These are phyloP conservation scores for Furcifer pardalis DNA, from an alignment of 2,797 vertebrate species.

Conservation along the genomic window DNA sequence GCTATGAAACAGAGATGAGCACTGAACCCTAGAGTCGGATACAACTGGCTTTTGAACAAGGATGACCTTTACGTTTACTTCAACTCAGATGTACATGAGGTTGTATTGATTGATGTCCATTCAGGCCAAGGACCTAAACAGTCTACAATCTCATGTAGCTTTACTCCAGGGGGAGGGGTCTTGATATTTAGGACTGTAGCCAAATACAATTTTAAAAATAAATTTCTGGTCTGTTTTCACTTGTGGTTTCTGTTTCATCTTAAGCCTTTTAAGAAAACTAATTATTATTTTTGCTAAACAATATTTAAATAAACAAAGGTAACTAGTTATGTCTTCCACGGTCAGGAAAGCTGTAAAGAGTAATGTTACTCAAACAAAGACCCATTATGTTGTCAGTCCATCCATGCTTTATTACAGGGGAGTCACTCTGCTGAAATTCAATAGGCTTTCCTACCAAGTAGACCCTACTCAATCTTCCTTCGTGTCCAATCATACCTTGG, in stretches of 20 bases:
- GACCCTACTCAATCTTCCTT: too few species aligned
- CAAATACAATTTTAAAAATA: background rate
- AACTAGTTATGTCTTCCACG: background rate
- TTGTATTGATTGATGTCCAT: background rate
- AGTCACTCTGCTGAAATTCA: background rate
- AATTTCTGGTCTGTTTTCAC: background rate
- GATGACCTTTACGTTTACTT: too few species aligned
- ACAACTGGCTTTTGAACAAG: too few species aligned
- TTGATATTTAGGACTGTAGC: background rate
- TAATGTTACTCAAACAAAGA: too few species aligned
- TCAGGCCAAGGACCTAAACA: background rate
- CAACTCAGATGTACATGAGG: too few species aligned
- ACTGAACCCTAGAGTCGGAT: too few species aligned
- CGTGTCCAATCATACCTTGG: too few species aligned
- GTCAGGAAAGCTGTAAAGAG: background rate
- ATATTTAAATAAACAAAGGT: background rate
- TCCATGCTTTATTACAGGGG: background rate
- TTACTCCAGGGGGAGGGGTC: background rate
- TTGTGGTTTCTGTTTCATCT: background rate
- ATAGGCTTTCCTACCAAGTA: background rate
- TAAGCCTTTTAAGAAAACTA: background rate
- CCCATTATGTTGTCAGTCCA: background rate
- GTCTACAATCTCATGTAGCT: too few species aligned
- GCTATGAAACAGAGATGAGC: too few species aligned
- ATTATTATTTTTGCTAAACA: background rate